These are phyloP conservation scores for Nephrotoma flavescens DNA, from an alignment of 2,888 invertebrate genomes.

Conservation along the genomic window DNA sequence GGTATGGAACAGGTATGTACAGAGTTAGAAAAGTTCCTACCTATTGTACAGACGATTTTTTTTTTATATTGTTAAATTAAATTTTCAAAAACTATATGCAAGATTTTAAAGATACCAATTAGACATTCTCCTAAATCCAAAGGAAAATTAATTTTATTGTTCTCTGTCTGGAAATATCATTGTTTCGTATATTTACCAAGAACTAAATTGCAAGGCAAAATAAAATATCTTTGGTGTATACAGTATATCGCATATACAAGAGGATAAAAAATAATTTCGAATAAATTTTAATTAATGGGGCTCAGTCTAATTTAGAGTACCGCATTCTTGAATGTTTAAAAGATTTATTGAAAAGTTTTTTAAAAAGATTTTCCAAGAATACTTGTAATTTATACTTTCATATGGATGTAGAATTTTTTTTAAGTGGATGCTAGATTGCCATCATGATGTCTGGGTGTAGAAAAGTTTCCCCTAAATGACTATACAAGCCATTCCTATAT, in stretches of 20 bases:
- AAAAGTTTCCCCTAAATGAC: too few relatives aligned
- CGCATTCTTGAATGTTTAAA: not conserved
- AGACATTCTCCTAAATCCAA: not conserved
- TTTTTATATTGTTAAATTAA: not conserved
- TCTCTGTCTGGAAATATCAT: not conserved
- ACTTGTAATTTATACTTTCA: not conserved
- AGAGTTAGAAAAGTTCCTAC: not conserved
- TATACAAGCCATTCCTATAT: too few relatives aligned
- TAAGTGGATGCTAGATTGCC: too few relatives aligned
- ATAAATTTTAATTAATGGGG: not conserved
- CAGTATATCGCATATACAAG: not conserved
- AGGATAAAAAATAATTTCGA: not conserved
- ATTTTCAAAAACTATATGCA: not conserved
- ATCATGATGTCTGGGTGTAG: not conserved
- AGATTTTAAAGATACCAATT: not conserved
- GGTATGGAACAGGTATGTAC: not conserved
- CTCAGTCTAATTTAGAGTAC: not conserved
- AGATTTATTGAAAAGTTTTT: not conserved
- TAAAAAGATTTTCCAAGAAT: not conserved
- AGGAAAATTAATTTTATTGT: not conserved
- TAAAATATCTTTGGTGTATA: not conserved
- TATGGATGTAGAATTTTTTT: not conserved
- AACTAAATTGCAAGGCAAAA: not conserved
- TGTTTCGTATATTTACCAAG: not conserved
- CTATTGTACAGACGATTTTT: not conserved